A percentile compares a stretch with the other conserved stretches of the same genome.
These are phyloP conservation scores for Ibidorhyncha struthersii DNA, from an alignment of 2,113 vertebrate genomes.

Conservation along the genomic window DNA sequence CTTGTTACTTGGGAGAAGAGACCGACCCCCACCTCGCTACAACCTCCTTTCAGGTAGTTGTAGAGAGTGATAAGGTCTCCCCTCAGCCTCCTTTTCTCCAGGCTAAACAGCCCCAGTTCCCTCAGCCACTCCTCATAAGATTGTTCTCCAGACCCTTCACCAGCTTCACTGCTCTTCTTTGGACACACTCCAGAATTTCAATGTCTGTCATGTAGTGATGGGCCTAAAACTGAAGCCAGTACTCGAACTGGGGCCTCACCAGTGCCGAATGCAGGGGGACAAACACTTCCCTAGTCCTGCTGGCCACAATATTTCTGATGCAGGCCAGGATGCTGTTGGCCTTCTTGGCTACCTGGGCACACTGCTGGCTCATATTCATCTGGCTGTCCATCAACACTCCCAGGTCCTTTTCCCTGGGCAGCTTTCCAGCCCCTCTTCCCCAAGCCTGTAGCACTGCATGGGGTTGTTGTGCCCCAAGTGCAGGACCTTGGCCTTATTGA, in stretches of 20 bases:
- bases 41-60: accelerated
- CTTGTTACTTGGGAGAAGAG: neutral
- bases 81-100: neutral
- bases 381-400: accelerated
- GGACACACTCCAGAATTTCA: accelerated
- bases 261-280: accelerated
- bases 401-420: accelerated
- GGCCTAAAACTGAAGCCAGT: neutral
- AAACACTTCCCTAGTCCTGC: neutral
- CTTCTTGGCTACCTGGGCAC: neutral
- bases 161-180: accelerated
- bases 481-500: neutral
- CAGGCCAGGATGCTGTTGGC: neutral
- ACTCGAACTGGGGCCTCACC: accelerated
- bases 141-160: neutral
- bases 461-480: neutral
- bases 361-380: neutral
- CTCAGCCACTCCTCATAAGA: neutral
- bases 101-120: neutral
- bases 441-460: accelerated
- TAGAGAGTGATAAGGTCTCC: neutral
- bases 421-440: neutral
- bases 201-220: accelerated
- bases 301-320: neutral
- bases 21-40: accelerated